A percentile compares a stretch with the other conserved stretches of the same genome.
phyloP scores from a whole-genome alignment of 2,888 invertebrate genomes.

The Amiota minor region DNA sequence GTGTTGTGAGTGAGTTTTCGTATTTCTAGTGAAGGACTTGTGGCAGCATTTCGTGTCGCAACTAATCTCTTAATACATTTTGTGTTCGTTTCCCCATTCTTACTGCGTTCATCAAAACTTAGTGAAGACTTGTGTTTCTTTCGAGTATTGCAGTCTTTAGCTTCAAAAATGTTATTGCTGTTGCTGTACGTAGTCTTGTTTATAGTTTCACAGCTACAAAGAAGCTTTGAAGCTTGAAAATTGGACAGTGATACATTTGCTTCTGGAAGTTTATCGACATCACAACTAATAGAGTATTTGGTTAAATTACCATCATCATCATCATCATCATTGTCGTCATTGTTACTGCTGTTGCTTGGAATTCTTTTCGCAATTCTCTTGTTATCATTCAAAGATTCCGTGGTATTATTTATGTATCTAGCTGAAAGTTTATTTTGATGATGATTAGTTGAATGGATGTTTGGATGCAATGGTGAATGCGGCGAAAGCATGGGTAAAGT shows the following conservation, averaged over 20 bases:
- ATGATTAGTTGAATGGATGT: conserved; percentile 47
- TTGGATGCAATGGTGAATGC: conserved; percentile 58
- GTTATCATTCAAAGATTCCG: not conserved
- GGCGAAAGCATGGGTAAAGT: conserved; percentile 64
- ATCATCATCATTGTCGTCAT: not conserved
- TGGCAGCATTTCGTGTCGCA: conserved; percentile 73
- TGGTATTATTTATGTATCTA: conserved; percentile 61
- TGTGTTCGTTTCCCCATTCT: not conserved
- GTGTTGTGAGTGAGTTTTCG: conserved; percentile 70
- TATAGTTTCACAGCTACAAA: conserved; percentile 43
- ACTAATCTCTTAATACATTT: conserved; percentile 47
- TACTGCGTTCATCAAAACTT: not conserved
- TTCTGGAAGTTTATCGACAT: conserved; percentile 12
- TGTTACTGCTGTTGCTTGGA: conserved; percentile 36
- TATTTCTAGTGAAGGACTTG: conserved; percentile 65
- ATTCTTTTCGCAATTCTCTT: conserved; percentile 33
- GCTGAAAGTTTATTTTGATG: conserved; percentile 60
- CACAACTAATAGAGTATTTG: conserved; percentile 12
- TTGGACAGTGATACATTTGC: not conserved
- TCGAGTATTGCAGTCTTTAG: not conserved
- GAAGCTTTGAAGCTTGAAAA: conserved; percentile 36
- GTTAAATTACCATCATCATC: not conserved
- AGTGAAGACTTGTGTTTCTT: not conserved
- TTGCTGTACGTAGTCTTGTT: conserved; percentile 28
- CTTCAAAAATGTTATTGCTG: not conserved